Evolutionary conservation across 2,113 vertebrate species (phyloP).

Genomic region (Gadus chalcogrammus): DNA sequence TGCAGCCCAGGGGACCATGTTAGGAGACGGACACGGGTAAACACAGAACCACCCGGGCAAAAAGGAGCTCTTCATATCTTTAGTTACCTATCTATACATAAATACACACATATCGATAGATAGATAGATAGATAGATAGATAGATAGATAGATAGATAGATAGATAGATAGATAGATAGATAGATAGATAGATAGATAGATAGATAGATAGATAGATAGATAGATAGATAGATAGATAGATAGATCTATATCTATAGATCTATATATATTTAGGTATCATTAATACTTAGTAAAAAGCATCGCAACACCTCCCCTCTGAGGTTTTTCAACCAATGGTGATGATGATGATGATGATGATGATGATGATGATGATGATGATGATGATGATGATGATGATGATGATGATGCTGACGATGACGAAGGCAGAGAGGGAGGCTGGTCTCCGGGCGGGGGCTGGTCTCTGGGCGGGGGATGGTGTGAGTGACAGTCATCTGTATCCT

Average conservation of each 20-base stretch:
- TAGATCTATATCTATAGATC: neutral
- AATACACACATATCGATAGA: neutral
- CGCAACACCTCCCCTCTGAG: too few species aligned
- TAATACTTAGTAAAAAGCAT: too few species aligned
- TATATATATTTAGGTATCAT: neutral
- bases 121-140: too few species aligned
- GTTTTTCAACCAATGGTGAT: too few species aligned
- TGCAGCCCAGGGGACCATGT: slow-evolving; percentile 23
- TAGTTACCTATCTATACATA: neutral
- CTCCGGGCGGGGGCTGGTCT: too few species aligned
- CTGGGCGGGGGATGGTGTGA: slow-evolving; percentile 49
- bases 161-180: neutral
- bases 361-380: neutral
- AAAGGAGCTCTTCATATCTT: neutral
- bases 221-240: neutral
- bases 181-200: neutral
- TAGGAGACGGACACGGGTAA: slow-evolving; percentile 27
- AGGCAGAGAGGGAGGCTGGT: neutral
- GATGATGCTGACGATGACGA: neutral
- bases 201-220: neutral
- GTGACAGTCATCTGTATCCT: slow-evolving; percentile 51
- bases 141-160: too few species aligned
- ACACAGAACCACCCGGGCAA: slow-evolving; percentile 20
- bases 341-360: neutral
- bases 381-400: too few species aligned